phyloP scores from a whole-genome alignment of 2,888 invertebrate species.

The Hoplodrina blanda region DNA sequence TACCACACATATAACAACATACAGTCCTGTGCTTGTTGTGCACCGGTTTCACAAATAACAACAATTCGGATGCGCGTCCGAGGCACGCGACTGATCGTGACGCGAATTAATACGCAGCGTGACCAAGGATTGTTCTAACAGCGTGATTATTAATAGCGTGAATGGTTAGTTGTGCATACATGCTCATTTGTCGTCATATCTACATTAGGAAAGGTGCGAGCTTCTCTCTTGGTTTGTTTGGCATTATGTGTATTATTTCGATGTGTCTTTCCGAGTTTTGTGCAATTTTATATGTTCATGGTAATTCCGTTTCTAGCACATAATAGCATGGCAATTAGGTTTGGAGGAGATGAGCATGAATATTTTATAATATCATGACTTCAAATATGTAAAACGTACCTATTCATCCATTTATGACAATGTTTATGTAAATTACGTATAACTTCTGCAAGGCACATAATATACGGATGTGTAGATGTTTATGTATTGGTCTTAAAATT shows the following conservation, averaged over 20 bases:
- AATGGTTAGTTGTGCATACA: constrained; percentile 10
- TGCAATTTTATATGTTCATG: background rate
- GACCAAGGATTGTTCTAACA: constrained; percentile 39
- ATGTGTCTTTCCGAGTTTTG: background rate
- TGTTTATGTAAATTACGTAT: too few relatives aligned
- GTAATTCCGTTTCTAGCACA: background rate
- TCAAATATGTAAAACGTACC: too few relatives aligned
- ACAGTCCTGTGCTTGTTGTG: constrained; percentile 2
- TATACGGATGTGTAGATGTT: background rate
- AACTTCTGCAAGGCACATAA: too few relatives aligned
- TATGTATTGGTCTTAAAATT: background rate
- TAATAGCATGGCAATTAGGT: too few relatives aligned
- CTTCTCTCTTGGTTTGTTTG: background rate
- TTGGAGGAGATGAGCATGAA: too few relatives aligned
- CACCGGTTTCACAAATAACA: constrained; percentile 15
- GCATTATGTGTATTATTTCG: too few relatives aligned
- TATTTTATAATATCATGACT: too few relatives aligned
- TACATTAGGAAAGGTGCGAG: background rate
- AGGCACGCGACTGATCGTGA: constrained; percentile 57
- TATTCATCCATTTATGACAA: too few relatives aligned
- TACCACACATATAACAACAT: background rate
- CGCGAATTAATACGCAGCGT: constrained; percentile 57
- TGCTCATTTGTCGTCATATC: background rate
- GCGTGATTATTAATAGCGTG: constrained; percentile 47
- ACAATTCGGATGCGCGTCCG: constrained; percentile 34